A percentile compares a stretch with the other conserved stretches of the same genome.
These are phyloP conservation scores for Drosophila ustulata DNA, from an alignment of 2,888 invertebrate genomes.

Conservation along the genomic window DNA sequence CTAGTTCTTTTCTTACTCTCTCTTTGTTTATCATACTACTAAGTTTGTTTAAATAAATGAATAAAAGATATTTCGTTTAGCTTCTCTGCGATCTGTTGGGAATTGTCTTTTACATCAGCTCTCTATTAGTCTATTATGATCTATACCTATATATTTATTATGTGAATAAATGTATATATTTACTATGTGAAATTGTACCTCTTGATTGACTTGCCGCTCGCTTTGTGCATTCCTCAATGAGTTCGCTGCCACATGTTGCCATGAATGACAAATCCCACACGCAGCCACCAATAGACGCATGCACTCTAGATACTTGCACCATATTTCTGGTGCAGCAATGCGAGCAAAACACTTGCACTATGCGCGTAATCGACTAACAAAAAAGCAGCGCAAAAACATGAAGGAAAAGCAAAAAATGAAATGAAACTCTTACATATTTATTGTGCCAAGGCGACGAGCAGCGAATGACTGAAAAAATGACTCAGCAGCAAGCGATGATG, in stretches of 20 bases:
- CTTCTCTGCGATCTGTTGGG: neutral
- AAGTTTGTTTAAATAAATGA: no score
- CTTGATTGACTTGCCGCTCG: constrained; percentile 23
- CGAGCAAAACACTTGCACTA: constrained; percentile 67
- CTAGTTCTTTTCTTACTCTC: neutral
- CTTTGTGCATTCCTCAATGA: constrained; percentile 35
- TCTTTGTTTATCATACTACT: no score
- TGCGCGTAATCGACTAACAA: constrained; percentile 57
- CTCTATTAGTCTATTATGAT: neutral
- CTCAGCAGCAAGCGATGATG: constrained; percentile 39
- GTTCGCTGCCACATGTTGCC: constrained; percentile 19
- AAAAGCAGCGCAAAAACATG: constrained; percentile 15
- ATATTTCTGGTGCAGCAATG: constrained; percentile 40
- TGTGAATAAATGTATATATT: neutral
- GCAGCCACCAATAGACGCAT: constrained; percentile 10
- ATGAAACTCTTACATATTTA: constrained; percentile 63
- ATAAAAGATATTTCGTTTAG: no score
- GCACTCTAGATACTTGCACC: constrained; percentile 15
- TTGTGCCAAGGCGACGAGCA: constrained; percentile 71
- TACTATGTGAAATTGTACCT: constrained; percentile 1
- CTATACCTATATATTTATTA: neutral
- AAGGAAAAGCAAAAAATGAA: constrained; percentile 7
- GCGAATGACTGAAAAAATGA: constrained; percentile 34
- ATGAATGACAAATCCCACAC: constrained; percentile 57
- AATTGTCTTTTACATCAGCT: no score